Base-by-base conservation (phyloP, 1,140 invertebrate species). In the Colletes gigas region DNA sequence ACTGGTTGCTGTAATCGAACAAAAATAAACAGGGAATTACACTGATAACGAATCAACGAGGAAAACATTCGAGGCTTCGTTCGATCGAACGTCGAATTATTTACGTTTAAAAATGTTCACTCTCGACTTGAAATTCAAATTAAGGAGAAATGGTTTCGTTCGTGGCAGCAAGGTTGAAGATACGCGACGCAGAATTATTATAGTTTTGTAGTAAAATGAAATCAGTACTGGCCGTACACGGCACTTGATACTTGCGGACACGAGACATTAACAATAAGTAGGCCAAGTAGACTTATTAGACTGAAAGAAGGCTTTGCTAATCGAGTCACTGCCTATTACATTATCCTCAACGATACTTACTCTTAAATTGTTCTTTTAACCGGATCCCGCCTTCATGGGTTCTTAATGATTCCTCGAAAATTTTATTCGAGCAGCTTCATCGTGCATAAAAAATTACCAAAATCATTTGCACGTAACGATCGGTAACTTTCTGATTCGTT, bases 201-300 rank as follows among this genome's bases (percentile, higher is more conserved):
- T 57, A 52, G 6, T 21, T 59, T 75, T 41, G 19, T 21, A 44
- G 52, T 50, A 75, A 69, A 59, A 67, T 67, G 41, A 60, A 63
- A 74, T 80, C 41, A 15, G 63, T 75, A 75, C 62, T n/a, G 75
- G 30, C 44, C 63, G 60, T 75, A 44, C 54, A 15, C 57, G 72
- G 52, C 59, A 60, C 59, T 82, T 63, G 69, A 8, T 63, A 67
- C 74, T 78, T 60, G 79, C 84, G 66, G 70, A 82, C 79, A 85
- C 70, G 69, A 82, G 84, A 76, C 77, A 86, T 86, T 86, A 82
- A 80, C 63, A 57, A 80, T 85, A 86, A 86, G 80, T 86, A 85
- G 85, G 85, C 72, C 83, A 86, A 85, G 83, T 83, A 83, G 63
- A 75, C 54, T 78, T 68, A 55, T 82, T 75, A 86, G 70, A 62